Base-by-base conservation (phyloP, 2,113 vertebrate species). In the Prolemur simus region DNA sequence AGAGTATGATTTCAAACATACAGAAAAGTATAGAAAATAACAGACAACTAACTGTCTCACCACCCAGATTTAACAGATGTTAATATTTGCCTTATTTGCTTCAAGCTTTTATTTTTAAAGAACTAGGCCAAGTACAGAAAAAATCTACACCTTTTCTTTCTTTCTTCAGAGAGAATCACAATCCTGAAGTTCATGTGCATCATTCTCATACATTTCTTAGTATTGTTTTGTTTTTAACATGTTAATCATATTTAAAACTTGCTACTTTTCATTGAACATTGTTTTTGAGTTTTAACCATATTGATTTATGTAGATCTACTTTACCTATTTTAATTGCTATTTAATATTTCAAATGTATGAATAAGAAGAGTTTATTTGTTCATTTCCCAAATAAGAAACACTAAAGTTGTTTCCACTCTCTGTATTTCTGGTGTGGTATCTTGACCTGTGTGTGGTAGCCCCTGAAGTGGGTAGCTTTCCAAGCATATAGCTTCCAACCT, bases 101-200 rank as follows among this genome's bases (percentile, higher is more conserved):
- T 87, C 21, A 86, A 64, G 32, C 52, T 89, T 94, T 92, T 85
- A 80, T 56, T 85, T 86, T 76, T 81, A 89, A 91, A 96, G 27
- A 64, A 85, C 27, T n/a, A 91, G n/a, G 8, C 69, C 66, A 92
- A 39, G 29, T 87, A 71, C 23, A 81, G 39, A 29, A 17, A 89
- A 96, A 89, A 52, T 68, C 49, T 37, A n/a, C 32, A 12, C 6
- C 9, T 45, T n/a, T n/a, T 27, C 21, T 3, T 32, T 47, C 25
- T 1, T 13, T 45, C 7, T 42, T 23, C 25, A 63, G 60, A 13
- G 60, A 11, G 60, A 63, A 63, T 37, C 66, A 69, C 66, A 69
- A 69, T 37, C 18, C 64, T 94, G 8, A 92, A 32, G 1, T 81
- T 86, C 13, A 23, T 74, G 45, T 60, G 80, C 39, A 74, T 86